Conservation (phyloP, 2,888 invertebrate species). For the Myopa tessellatipennis region DNA sequence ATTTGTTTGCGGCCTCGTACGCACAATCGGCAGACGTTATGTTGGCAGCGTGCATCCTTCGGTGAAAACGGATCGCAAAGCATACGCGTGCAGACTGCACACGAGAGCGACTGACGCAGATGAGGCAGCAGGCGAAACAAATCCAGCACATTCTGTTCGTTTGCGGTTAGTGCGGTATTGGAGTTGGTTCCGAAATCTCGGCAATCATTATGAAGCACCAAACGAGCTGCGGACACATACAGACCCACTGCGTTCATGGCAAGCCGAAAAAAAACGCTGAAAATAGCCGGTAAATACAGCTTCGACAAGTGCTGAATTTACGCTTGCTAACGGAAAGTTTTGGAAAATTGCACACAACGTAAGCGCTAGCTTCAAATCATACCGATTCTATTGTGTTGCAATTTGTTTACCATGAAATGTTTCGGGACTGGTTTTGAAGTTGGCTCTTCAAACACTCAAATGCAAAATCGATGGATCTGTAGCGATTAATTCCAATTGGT, state of each 20-base stretch:
- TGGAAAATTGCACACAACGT: not conserved
- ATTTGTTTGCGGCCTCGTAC: slow-evolving; percentile 86
- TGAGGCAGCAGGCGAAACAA: slow-evolving; percentile 85
- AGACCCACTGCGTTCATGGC: slow-evolving; percentile 60
- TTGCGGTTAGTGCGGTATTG: slow-evolving; percentile 22
- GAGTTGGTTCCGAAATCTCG: slow-evolving; percentile 21
- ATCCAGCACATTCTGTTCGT: slow-evolving; percentile 81
- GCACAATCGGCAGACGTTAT: slow-evolving; percentile 88
- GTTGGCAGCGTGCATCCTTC: slow-evolving; percentile 82
- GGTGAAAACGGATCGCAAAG: slow-evolving; percentile 86
- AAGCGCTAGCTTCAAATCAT: not conserved
- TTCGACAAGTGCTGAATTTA: slow-evolving; percentile 11
- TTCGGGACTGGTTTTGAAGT: not conserved
- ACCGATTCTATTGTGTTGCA: not conserved
- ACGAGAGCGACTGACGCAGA: slow-evolving; percentile 86
- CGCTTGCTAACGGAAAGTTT: not conserved
- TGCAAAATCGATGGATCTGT: slow-evolving; percentile 28
- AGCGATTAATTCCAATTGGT: not conserved
- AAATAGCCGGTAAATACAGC: not conserved
- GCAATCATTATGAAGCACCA: slow-evolving; percentile 54
- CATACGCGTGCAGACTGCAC: slow-evolving; percentile 88
- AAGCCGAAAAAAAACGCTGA: slow-evolving; percentile 61
- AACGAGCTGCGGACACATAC: slow-evolving; percentile 60
- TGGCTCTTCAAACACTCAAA: not conserved
- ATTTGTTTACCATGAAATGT: not conserved